Evolutionary conservation across 2,113 vertebrate species (phyloP), one percentile per base, ranked within the genome.

Genomic region (Procapra przewalskii): DNA sequence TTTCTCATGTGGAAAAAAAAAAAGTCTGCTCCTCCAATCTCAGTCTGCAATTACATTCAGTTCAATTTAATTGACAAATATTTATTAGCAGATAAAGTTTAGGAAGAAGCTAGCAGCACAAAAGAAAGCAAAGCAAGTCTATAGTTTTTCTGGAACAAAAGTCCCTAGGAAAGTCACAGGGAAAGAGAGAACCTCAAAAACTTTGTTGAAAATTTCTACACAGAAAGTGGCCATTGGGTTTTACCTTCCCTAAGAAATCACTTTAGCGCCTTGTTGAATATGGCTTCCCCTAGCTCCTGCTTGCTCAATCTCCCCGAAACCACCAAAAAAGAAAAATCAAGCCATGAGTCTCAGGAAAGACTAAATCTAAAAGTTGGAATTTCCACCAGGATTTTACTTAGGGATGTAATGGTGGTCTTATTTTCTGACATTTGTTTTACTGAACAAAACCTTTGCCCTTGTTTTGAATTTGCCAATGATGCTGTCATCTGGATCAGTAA

Each of bases 51-150:
- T 45, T 90, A 71, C 55, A 9, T 48, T 90, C 23, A 16, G 4
- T 60, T 96, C 31, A 97, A 88, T 95, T 96, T 89, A 92, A 85
- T 40, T 84, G 45, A n/a, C 21, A 67, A 85, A 64, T 81, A 77
- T 64, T 90, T 93, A 88, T 81, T 81, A 71, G 29, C 10, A 84
- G 67, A 95, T 67, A 60, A 91, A 62, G 29, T 55, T 43, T 95
- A 88, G 64, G 25, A 98, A 81, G 31, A 57, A n/a, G 36, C 9
- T 27, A 77, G 31, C 27, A 71, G 90, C 77, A 40, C 52, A 67
- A 91, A 91, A 27, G 25, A 83, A 83, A 80, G 14, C 27, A 92
- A 57, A 75, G 36, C 36, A 60, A 84, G 87, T 19, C 7, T 64
- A 40, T 45, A 48, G 10, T 29, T 88, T 43, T 52, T 55, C 55